Conservation (phyloP, 1,140 invertebrate species). For the Lineus longissimus region DNA sequence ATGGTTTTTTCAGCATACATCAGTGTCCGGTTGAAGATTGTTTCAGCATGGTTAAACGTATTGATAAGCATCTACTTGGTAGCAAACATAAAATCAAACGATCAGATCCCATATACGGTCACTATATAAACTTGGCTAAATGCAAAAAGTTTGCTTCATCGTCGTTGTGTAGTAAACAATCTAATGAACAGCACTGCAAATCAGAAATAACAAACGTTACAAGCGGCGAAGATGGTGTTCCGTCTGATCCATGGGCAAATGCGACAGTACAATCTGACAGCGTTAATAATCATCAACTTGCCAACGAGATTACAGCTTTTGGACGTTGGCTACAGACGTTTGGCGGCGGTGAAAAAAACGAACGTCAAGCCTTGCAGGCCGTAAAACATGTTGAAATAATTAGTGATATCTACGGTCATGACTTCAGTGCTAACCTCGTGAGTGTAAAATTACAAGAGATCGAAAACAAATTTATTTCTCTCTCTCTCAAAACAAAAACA, state of each 20-base stretch:
- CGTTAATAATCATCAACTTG: background rate
- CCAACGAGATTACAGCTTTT: slow-evolving; percentile 6
- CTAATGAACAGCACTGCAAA: slow-evolving; percentile 1
- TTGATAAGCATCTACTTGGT: slow-evolving; percentile 8
- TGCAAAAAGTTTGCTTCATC: background rate
- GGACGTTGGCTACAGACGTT: slow-evolving; percentile 7
- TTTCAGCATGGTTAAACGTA: slow-evolving; percentile 1
- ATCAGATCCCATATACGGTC: slow-evolving; percentile 1
- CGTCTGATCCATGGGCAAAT: background rate
- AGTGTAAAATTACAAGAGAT: slow-evolving; percentile 5
- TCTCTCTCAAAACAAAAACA: slow-evolving; percentile 7
- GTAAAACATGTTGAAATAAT: slow-evolving; percentile 6
- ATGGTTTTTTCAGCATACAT: background rate
- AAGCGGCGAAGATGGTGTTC: slow-evolving; percentile 1
- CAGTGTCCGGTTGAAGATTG: slow-evolving; percentile 3
- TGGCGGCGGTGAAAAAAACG: slow-evolving; percentile 6
- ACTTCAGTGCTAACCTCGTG: slow-evolving; percentile 6
- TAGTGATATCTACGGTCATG: slow-evolving; percentile 5
- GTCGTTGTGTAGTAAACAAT: background rate
- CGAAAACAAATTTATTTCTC: slow-evolving; percentile 9
- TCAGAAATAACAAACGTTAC: slow-evolving; percentile 1
- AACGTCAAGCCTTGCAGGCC: slow-evolving; percentile 8
- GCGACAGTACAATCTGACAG: background rate
- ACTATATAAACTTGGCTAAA: slow-evolving; percentile 6
- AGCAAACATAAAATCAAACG: slow-evolving; percentile 2